These are phyloP conservation scores for Orthonyx spaldingii DNA, from an alignment of 2,113 vertebrate species.

Conservation along the genomic window DNA sequence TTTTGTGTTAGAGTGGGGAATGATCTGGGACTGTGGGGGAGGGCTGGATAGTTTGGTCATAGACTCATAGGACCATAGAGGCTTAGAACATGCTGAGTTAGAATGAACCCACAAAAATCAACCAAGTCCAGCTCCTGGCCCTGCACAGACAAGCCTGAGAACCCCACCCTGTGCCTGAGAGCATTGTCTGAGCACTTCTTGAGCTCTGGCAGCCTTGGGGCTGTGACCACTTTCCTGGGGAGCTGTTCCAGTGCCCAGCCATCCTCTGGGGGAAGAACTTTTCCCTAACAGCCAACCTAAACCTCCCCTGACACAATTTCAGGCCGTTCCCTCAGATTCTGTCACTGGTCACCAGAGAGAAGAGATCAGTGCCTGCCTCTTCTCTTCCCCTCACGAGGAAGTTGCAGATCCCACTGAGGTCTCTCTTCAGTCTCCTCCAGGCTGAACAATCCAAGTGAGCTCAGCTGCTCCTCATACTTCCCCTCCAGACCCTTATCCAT, in stretches of 20 bases:
- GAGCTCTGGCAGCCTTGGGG: not conserved
- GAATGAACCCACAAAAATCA: not conserved
- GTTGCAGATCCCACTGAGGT: not conserved
- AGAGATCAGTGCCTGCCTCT: not conserved
- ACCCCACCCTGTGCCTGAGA: not conserved
- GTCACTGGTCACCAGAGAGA: not conserved
- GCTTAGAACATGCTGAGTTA: not conserved
- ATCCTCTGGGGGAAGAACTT: not conserved
- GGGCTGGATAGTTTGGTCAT: not conserved
- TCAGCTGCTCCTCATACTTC: not conserved
- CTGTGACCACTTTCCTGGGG: not conserved
- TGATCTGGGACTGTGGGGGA: not conserved
- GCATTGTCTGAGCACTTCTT: fast-evolving
- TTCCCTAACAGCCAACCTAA: not conserved
- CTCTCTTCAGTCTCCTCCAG: not conserved
- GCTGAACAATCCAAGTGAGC: not conserved
- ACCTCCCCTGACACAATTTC: not conserved
- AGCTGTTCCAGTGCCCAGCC: not conserved
- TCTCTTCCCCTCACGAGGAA: not conserved
- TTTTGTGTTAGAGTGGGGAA: not conserved
- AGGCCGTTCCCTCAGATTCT: not conserved
- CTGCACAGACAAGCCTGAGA: not conserved
- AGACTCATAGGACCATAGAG: not conserved
- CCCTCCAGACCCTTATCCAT: not conserved
- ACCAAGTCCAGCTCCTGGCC: not conserved